Evolutionary conservation across 2,797 vertebrate species (phyloP), one percentile per base, ranked within the genome.

Genomic region (Alca torda): DNA sequence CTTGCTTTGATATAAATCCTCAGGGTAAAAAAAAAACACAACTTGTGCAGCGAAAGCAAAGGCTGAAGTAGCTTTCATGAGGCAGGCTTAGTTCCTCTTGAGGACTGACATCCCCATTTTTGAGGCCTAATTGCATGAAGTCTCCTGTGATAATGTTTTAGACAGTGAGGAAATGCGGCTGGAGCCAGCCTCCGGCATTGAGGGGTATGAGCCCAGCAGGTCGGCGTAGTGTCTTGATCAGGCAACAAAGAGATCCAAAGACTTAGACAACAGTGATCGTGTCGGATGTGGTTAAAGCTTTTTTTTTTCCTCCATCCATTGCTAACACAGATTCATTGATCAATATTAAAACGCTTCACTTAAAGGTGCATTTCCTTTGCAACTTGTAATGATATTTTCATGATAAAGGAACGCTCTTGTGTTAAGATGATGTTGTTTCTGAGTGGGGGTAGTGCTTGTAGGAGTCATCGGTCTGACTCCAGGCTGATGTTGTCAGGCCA

Each of bases 1-100:
- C 68, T 83, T 15, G 8, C 94, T 96, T 95, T 97, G 92, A 95
- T 85, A 83, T 46, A 89, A 92, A 93, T 95, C 87, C 87, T 96
- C 72, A 73, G 74, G 87, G 96, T 69, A 93, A 91, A 85, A 86
- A 84, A 50, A 26, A 51, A 24, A 26, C 6, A 4, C 61, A 79
- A 72, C 81, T 84, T 78, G 79, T 92, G 84, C 68, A 75, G 72
- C 0, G 0, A 91, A 89, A 91, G 85, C 84, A 96, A 95, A 96
- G 90, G 93, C 75, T 87, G 51, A 31, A 92, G 78, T n/a, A 13
- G 50, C 95, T 96, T 95, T 97, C 90, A 92, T 87, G 92, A 94
- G 78, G 54, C 75, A 82, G 78, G 80, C 74, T 94, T 20, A 94
- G 86, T 85, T 96, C 82, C 76, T 51, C 65, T 28, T 78, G 60